Base-by-base conservation (phyloP, 92 coral and sea anemone genomes). In the Parazoanthus swiftii region DNA sequence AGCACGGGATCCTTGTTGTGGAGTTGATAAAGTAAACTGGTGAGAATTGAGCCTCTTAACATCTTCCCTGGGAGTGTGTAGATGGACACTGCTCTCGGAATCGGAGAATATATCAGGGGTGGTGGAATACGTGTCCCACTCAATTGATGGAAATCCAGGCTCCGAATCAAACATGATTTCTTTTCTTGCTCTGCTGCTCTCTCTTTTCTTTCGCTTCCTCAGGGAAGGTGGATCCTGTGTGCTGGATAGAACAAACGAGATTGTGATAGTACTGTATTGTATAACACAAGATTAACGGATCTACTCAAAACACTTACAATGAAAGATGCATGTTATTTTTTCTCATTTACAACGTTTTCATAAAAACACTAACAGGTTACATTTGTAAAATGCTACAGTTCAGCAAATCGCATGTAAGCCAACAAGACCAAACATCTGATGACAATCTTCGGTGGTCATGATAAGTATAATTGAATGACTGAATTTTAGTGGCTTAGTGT, bases 51-150 rank as follows among this genome's bases (percentile, higher is more conserved):
- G 63, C 66, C 44, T 70, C 35, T 9, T 71, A 7, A 16, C 18
- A 72, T 84, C 87, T 70, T 84, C 87, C 77, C 42, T 29, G 26
- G 67, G 36, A 43, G 67, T 48, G 68, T 84, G 68, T 37, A 68
- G 87, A 33, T 84, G 68, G 87, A 84, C 79, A 84, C 87, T 84
- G 43, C 87, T 51, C 66, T 84, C 87, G 18, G 87, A 84, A 48
- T 84, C 87, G 2, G 87, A 84, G 79, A 15, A 84, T 18, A 84
- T 1, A 20, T 84, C 87, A 71, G 87, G 87, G 42, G 79, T 70
- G 68, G 77, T 68, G 65, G 87, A 84, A 42, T 46, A 72, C 20
- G 70, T 46, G 58, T 84, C 87, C 66, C 87, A 84, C 36, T 84
- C 87, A 84, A 35, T 26, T 37, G 18, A 37, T 20, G 82, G 82